Percentiles rank a stretch among this genome's conserved stretches.
These are phyloP conservation scores for Adrianichthys oophorus DNA, from an alignment of 2,797 vertebrate species.

Conservation along the genomic window DNA sequence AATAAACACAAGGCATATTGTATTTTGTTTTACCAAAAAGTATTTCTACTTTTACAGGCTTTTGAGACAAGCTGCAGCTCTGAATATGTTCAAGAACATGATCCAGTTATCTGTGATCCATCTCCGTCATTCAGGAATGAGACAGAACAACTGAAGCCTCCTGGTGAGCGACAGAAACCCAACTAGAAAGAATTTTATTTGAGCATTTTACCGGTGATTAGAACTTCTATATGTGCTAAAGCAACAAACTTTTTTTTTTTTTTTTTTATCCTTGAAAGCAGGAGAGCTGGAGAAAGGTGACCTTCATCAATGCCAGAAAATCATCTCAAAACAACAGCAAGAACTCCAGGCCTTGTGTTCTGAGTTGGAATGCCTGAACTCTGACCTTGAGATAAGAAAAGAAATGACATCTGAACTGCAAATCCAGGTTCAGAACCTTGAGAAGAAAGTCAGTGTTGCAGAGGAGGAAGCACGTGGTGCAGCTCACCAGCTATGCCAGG, in stretches of 20 bases:
- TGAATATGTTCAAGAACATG: slow-evolving; percentile 3
- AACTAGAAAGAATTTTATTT: not conserved
- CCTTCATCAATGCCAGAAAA: slow-evolving; percentile 41
- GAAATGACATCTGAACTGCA: slow-evolving; percentile 70
- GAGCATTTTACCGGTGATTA: not conserved
- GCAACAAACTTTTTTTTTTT: too few relatives aligned
- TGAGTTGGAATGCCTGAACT: slow-evolving; percentile 67
- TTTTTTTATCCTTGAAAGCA: too few relatives aligned
- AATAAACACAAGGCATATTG: not conserved
- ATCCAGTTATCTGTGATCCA: slow-evolving; percentile 11
- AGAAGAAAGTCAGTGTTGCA: slow-evolving; percentile 57
- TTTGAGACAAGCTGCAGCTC: slow-evolving; percentile 6
- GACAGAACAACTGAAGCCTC: not conserved
- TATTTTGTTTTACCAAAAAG: not conserved
- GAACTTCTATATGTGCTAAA: not conserved
- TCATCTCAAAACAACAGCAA: slow-evolving; percentile 47
- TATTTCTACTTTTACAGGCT: slow-evolving; percentile 25
- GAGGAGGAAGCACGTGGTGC: slow-evolving; percentile 65
- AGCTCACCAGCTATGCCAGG: slow-evolving; percentile 50
- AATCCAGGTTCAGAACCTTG: slow-evolving; percentile 60
- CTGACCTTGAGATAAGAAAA: slow-evolving; percentile 71
- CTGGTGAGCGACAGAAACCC: slow-evolving; percentile 28
- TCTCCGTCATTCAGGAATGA: slow-evolving; percentile 3
- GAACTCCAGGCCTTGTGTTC: slow-evolving; percentile 66
- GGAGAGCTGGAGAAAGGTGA: slow-evolving; percentile 45